Evolutionary conservation across 2,888 invertebrate genomes (phyloP).

Genomic region (Drosophila siamana): DNA sequence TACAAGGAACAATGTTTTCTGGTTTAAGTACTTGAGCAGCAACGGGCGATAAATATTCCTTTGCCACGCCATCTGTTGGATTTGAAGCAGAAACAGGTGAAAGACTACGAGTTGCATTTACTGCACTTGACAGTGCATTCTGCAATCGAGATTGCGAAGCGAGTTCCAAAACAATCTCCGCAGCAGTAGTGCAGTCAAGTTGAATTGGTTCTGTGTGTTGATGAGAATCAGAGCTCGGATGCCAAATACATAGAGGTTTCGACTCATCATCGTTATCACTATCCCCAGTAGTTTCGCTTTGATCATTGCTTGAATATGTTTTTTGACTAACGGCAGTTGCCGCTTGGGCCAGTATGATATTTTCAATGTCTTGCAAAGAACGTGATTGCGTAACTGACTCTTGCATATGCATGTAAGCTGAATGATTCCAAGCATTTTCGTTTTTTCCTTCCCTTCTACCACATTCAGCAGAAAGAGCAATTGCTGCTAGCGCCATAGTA

Average conservation of each 20-base stretch:
- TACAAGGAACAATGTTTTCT: not conserved
- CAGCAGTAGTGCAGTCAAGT: constrained; percentile 57
- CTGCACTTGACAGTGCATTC: constrained; percentile 13
- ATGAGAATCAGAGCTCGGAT: constrained; percentile 50
- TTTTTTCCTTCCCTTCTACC: not conserved
- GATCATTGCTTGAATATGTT: not conserved
- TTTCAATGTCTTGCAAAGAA: constrained; percentile 66
- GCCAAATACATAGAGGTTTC: constrained; percentile 76
- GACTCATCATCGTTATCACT: constrained; percentile 29
- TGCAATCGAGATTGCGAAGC: constrained; percentile 44
- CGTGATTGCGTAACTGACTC: constrained; percentile 7
- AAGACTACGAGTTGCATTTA: not conserved
- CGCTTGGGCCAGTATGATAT: constrained; percentile 64
- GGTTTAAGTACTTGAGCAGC: constrained; percentile 11
- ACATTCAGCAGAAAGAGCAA: constrained; percentile 70
- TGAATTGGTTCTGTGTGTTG: not conserved
- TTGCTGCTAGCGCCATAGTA: constrained; percentile 72
- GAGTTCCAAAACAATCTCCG: constrained; percentile 79
- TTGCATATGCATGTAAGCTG: constrained; percentile 7
- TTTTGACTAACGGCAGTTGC: constrained; percentile 19
- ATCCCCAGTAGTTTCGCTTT: constrained; percentile 32
- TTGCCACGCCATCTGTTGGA: constrained; percentile 14
- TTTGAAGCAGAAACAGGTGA: not conserved
- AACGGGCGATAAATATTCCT: constrained; percentile 29
- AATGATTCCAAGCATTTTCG: not conserved